phyloP scores from a whole-genome alignment of 2,888 invertebrate genomes.

The Helleia helle region DNA sequence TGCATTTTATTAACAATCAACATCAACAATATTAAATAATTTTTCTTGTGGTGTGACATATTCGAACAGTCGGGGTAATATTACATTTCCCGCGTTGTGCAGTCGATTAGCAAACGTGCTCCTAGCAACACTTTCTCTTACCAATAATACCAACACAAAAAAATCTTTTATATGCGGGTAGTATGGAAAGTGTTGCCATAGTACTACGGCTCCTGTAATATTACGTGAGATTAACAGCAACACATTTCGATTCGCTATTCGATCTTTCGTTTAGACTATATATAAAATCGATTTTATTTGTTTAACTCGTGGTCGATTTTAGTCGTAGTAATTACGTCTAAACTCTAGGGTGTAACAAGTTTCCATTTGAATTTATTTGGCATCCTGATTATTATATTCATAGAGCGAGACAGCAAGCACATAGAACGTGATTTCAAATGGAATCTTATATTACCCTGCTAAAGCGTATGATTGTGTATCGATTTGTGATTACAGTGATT shows the following conservation, averaged over 20 bases:
- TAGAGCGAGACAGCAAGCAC: conserved; percentile 2
- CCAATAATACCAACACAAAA: conserved; percentile 16
- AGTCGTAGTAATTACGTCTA: conserved; percentile 18
- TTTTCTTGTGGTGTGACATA: conserved; percentile 69
- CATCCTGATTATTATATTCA: conserved; percentile 12
- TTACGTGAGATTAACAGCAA: conserved; percentile 34
- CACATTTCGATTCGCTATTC: conserved; percentile 23
- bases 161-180: neutral
- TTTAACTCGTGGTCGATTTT: conserved; percentile 16
- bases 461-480: conserved; percentile 23
- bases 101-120: conserved; percentile 23
- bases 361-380: conserved; percentile 14
- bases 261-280: conserved; percentile 19
- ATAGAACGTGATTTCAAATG: conserved; percentile 12
- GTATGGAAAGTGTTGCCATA: conserved; percentile 26
- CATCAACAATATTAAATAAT: conserved; percentile 83
- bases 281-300: conserved; percentile 20
- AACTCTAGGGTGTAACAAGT: conserved; percentile 16
- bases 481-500: conserved; percentile 33
- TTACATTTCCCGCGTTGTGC: conserved; percentile 41
- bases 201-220: conserved; percentile 44
- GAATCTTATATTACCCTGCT: conserved; percentile 24
- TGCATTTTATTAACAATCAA: conserved; percentile 86
- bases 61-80: conserved; percentile 58
- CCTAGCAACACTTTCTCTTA: conserved; percentile 26